Conservation (phyloP, 2,113 vertebrate species). For the Vicugna pacos region DNA sequence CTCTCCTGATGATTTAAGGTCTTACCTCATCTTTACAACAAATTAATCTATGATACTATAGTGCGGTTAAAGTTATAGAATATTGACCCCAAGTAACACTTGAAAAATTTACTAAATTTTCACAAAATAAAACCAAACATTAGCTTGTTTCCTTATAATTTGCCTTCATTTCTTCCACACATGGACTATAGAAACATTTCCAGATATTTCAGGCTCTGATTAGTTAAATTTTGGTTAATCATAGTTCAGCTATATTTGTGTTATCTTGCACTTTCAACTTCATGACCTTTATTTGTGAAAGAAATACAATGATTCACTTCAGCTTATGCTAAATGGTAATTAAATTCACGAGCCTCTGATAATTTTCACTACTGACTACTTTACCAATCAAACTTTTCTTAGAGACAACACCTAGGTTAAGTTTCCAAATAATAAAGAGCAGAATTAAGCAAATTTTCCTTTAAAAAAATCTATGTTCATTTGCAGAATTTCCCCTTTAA, state of each 20-base stretch:
- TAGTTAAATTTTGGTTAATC: not conserved
- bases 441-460: not conserved
- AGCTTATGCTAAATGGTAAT: constrained; percentile 6
- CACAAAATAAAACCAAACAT: constrained; percentile 20
- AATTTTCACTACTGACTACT: constrained; percentile 12
- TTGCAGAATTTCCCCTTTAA: constrained; percentile 28
- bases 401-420: constrained; percentile 11
- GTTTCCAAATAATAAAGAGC: not conserved
- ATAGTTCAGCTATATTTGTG: not conserved
- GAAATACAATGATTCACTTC: constrained; percentile 38
- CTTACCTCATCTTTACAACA: not conserved
- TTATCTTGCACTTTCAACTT: not conserved
- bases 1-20: constrained; percentile 17
- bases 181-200: not conserved
- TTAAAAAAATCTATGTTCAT: not conserved
- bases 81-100: not conserved
- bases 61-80: not conserved
- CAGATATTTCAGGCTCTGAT: not conserved
- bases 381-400: not conserved
- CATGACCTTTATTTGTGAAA: constrained; percentile 15
- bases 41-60: not conserved
- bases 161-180: constrained; percentile 39
- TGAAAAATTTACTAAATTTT: not conserved
- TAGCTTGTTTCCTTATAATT: constrained; percentile 9
- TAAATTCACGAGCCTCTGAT: not conserved